These are phyloP conservation scores for Eurosta solidaginis DNA, from an alignment of 1,140 invertebrate genomes.

Conservation along the genomic window DNA sequence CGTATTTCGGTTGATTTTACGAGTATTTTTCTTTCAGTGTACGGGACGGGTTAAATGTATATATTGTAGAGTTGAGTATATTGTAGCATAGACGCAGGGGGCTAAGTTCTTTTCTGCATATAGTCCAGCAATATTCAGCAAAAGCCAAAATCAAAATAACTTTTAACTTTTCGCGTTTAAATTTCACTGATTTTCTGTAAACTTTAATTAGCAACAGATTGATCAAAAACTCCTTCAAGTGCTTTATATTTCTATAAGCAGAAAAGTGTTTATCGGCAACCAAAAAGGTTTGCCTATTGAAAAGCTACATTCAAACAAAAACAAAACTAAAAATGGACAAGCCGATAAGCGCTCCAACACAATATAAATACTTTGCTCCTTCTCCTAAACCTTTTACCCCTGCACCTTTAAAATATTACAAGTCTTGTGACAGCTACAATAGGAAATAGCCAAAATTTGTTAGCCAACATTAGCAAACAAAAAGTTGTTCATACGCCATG, in stretches of 20 bases:
- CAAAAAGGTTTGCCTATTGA: not conserved
- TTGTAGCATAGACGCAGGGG: not conserved
- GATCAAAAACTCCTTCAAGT: slow-evolving; percentile 20
- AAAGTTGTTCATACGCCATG: not conserved
- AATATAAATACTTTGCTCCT: slow-evolving; percentile 7
- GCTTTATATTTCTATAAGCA: not conserved
- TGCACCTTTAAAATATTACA: not conserved
- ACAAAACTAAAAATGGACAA: not conserved
- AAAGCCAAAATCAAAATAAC: not conserved
- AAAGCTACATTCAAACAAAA: not conserved
- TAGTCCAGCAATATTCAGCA: not conserved
- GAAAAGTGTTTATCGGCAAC: not conserved
- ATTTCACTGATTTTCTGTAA: slow-evolving; percentile 9
- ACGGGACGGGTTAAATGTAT: too few relatives aligned
- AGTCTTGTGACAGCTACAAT: not conserved
- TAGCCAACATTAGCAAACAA: not conserved
- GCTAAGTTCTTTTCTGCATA: not conserved
- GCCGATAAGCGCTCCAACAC: slow-evolving; percentile 1
- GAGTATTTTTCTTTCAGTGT: too few relatives aligned
- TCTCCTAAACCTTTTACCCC: not conserved
- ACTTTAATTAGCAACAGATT: slow-evolving; percentile 26
- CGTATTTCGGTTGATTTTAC: too few relatives aligned
- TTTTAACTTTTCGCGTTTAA: slow-evolving; percentile 21
- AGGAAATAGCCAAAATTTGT: not conserved
- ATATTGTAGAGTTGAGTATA: too few relatives aligned